phyloP scores from a whole-genome alignment of 1,140 invertebrate genomes.

The Scylla paramamosain region DNA sequence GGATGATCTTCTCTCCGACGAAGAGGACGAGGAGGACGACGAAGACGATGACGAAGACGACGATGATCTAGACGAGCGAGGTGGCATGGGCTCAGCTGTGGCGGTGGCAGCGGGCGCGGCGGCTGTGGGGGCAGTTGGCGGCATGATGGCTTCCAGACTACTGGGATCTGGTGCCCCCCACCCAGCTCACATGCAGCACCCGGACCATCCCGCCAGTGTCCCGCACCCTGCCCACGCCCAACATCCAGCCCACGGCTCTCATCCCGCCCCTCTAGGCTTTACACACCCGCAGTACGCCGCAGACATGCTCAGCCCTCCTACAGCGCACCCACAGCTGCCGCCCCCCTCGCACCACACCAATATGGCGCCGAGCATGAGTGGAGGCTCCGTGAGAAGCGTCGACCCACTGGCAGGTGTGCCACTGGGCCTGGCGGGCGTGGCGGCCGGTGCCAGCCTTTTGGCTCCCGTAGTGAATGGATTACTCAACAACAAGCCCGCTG shows the following conservation, averaged over 20 bases:
- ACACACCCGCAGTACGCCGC: slow-evolving; percentile 14
- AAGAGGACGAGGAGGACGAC: slow-evolving; percentile 75
- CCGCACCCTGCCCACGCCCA: slow-evolving; percentile 42
- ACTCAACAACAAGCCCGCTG: slow-evolving; percentile 53
- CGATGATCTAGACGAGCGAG: slow-evolving; percentile 66
- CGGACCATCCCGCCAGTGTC: slow-evolving; percentile 13
- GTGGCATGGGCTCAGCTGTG: slow-evolving; percentile 55
- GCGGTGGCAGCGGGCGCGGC: slow-evolving; percentile 53
- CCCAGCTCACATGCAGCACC: neutral
- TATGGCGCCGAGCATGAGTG: slow-evolving; percentile 76
- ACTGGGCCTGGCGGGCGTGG: slow-evolving; percentile 71
- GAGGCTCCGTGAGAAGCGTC: slow-evolving; percentile 73
- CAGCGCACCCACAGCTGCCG: slow-evolving; percentile 15
- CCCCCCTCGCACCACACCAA: slow-evolving; percentile 59
- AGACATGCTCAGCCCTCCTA: slow-evolving; percentile 41
- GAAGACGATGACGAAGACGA: slow-evolving; percentile 76
- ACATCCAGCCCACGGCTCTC: slow-evolving; percentile 51
- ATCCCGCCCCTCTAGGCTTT: slow-evolving; percentile 54
- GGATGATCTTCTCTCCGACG: slow-evolving; percentile 74
- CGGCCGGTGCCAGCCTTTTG: slow-evolving; percentile 70
- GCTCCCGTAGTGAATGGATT: slow-evolving; percentile 72
- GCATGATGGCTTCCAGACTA: slow-evolving; percentile 64
- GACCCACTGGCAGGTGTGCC: slow-evolving; percentile 73
- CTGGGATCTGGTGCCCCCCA: slow-evolving; percentile 18
- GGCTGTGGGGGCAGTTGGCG: slow-evolving; percentile 70